A percentile compares a stretch with the other conserved stretches of the same genome.
Evolutionary conservation across 1,140 invertebrate genomes (phyloP).

Genomic region (Venustaconcha ellipsiformis): DNA sequence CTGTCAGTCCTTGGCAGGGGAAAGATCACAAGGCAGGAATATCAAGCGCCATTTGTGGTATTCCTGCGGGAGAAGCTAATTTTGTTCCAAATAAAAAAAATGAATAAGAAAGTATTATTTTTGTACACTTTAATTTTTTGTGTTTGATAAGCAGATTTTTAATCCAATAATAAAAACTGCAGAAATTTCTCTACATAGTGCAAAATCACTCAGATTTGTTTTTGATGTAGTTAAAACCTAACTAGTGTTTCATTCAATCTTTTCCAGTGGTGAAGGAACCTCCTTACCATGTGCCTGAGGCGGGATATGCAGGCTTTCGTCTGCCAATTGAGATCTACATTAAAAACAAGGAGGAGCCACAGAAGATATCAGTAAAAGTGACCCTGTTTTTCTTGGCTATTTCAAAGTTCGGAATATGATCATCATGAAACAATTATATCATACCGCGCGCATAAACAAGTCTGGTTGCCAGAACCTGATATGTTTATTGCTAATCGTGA

Average conservation of each 20-base stretch:
- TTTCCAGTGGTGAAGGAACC: slow-evolving; percentile 79
- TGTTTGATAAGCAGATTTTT: too few species aligned
- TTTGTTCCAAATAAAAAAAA: background rate
- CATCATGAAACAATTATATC: too few species aligned
- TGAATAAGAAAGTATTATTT: background rate
- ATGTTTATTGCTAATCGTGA: too few species aligned
- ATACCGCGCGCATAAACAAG: too few species aligned
- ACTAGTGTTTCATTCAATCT: slow-evolving; percentile 13
- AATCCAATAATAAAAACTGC: background rate
- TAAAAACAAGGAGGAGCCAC: slow-evolving; percentile 91
- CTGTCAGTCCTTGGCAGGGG: too few species aligned
- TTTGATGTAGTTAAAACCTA: background rate
- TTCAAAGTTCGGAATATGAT: too few species aligned
- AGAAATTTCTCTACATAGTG: background rate
- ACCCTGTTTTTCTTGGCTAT: too few species aligned
- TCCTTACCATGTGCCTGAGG: slow-evolving; percentile 91
- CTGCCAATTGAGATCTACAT: slow-evolving; percentile 92
- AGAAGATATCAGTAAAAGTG: slow-evolving; percentile 75
- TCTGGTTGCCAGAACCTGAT: too few species aligned
- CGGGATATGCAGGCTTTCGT: slow-evolving; percentile 95
- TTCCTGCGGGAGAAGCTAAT: background rate
- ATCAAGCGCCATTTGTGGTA: too few species aligned
- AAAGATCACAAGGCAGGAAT: too few species aligned
- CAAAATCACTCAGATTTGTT: background rate
- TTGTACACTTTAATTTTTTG: background rate